These are phyloP conservation scores for Rhea americana DNA, from an alignment of 2,113 vertebrate species.

Conservation along the genomic window DNA sequence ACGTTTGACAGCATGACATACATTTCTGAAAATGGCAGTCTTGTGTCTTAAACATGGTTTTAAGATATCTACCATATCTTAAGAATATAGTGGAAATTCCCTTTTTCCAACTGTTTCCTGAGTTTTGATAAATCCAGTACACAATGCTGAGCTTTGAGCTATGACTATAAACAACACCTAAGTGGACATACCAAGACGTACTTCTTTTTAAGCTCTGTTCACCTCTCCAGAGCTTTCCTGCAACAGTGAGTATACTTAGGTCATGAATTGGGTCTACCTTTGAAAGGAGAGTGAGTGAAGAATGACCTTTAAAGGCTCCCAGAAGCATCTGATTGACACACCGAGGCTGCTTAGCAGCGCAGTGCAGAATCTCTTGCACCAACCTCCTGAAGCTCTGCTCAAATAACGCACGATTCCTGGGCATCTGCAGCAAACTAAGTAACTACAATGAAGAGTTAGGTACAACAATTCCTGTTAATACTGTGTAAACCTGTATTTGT, in stretches of 20 bases:
- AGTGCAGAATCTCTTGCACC: not conserved
- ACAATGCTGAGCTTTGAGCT: not conserved
- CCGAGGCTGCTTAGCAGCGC: not conserved
- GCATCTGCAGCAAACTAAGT: not conserved
- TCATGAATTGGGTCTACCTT: not conserved
- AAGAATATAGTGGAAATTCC: not conserved
- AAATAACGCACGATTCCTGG: not conserved
- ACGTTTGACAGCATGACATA: not conserved
- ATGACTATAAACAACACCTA: not conserved
- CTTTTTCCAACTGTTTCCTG: not conserved
- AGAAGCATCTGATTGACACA: not conserved
- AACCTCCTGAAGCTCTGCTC: not conserved
- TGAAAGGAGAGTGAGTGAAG: not conserved
- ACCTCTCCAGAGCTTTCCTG: not conserved
- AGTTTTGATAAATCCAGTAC: not conserved
- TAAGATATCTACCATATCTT: not conserved
- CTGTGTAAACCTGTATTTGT: slow-evolving; percentile 65
- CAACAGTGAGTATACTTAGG: not conserved
- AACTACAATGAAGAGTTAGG: slow-evolving; percentile 21
- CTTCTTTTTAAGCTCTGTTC: not conserved
- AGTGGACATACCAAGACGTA: not conserved
- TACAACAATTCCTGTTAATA: slow-evolving; percentile 59
- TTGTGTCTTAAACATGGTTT: not conserved
- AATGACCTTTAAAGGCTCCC: not conserved
- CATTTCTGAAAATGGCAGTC: not conserved